Base-by-base conservation (phyloP, 2,797 vertebrate genomes). In the Neostethus bicornis region DNA sequence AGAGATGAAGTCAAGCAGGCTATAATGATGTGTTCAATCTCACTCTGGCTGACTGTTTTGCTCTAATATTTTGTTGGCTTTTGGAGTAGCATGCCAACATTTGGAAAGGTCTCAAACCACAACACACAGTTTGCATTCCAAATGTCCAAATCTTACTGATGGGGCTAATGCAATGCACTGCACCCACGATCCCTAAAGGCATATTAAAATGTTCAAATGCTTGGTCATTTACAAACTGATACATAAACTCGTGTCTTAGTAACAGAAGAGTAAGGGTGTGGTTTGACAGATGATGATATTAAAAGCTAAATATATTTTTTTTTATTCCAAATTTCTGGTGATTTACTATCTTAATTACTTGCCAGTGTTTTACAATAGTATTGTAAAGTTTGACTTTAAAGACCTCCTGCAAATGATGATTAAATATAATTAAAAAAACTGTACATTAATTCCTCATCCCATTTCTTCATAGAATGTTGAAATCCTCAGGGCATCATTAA, bases 401-500 rank as follows among this genome's bases (percentile, higher is more conserved):
- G n/a, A 46, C 3, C 32, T 9, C 41, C 31, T n/a, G n/a, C n/a
- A n/a, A n/a, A n/a, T n/a, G n/a, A n/a, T n/a, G n/a, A 43, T 37
- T 56, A 43, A 42, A 63, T 31, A 19, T 49, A 41, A 56, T 20
- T 26, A 26, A 24, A 29, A 51, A 41, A n/a, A 29, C 9, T 19
- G 31, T 25, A 16, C 44, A 67, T 54, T n/a, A 32, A 47, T 56
- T 28, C 3, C 28, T 46, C 35, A 21, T 50, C 44, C 71, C 20
- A 7, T 47, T 24, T 20, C 37, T 63, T 26, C 44, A 28, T 19
- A 37, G 47, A 62, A 29, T 21, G 28, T 54, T 53, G 51, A 72
- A 70, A 38, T 62, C 66, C 28, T 28, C n/a, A 16, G 41, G 65
- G 61, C 68, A 76, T 64, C 61, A 81, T 81, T 75, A 83, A 75